phyloP scores from a whole-genome alignment of 2,797 vertebrate genomes.

The Pipistrellus pygmaeus region DNA sequence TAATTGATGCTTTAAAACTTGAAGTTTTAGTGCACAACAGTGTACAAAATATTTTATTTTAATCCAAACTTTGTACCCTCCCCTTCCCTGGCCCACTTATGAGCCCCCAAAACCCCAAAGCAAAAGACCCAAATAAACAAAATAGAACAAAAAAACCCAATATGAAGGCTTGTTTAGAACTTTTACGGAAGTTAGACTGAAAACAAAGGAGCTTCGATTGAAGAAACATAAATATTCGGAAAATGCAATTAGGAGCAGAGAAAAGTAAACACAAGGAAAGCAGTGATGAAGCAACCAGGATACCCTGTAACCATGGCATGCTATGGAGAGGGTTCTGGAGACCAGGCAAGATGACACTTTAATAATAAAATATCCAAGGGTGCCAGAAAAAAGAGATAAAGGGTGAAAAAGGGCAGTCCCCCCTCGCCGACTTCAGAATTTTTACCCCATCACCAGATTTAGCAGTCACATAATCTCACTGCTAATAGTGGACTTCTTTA shows the following conservation, averaged over 20 bases:
- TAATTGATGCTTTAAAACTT: constrained; percentile 80
- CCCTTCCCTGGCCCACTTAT: neutral
- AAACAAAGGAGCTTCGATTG: constrained; percentile 86
- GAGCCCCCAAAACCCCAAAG: neutral
- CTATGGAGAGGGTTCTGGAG: constrained; percentile 96
- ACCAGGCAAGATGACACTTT: constrained; percentile 96
- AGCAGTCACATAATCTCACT: constrained; percentile 91
- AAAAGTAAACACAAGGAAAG: constrained; percentile 92
- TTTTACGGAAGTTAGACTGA: constrained; percentile 85
- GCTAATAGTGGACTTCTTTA: constrained; percentile 92
- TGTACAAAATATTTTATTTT: constrained; percentile 80
- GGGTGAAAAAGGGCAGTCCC: constrained; percentile 84
- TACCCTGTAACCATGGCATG: constrained; percentile 97
- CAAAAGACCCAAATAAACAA: constrained; percentile 54
- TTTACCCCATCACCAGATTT: constrained; percentile 93
- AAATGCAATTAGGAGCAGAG: constrained; percentile 92
- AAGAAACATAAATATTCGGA: constrained; percentile 90
- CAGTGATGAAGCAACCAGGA: constrained; percentile 92
- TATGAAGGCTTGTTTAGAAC: constrained; percentile 81
- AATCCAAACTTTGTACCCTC: constrained; percentile 66
- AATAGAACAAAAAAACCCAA: constrained; percentile 74
- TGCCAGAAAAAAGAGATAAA: constrained; percentile 90
- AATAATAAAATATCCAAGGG: constrained; percentile 93
- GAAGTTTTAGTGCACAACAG: constrained; percentile 79
- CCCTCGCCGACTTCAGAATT: constrained; percentile 89